Conservation (phyloP, 2,888 invertebrate genomes). For the Cephus nigrinus region DNA sequence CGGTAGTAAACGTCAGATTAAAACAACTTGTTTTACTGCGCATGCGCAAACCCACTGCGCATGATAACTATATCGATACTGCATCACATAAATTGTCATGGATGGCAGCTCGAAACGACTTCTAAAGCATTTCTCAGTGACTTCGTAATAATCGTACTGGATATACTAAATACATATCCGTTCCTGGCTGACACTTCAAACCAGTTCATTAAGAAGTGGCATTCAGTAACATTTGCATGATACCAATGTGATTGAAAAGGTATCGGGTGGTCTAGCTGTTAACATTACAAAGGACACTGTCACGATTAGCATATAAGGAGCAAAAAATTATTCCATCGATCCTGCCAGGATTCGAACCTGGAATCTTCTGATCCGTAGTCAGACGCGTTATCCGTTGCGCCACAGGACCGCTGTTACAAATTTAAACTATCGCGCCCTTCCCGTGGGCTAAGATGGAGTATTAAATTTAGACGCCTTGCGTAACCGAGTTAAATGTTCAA, state of each 20-base stretch:
- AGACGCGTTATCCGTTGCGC: slow-evolving; percentile 56
- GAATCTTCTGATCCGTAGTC: slow-evolving; percentile 58
- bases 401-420: slow-evolving; percentile 41
- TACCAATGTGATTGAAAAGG: neutral
- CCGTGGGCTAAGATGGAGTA: neutral
- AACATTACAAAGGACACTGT: neutral
- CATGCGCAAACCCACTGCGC: neutral
- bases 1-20: neutral
- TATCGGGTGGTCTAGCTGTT: neutral
- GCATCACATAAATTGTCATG: neutral
- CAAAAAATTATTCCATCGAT: neutral
- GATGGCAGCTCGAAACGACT: neutral
- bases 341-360: slow-evolving; percentile 51
- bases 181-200: neutral
- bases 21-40: neutral
- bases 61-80: neutral
- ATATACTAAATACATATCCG: neutral
- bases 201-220: neutral
- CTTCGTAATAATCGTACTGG: neutral
- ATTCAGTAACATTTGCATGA: neutral
- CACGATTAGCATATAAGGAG: neutral
- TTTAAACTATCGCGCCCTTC: neutral
- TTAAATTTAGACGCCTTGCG: neutral
- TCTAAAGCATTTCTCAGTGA: neutral
- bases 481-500: neutral